phyloP scores from a whole-genome alignment of 2,888 invertebrate species.

The Petrolisthes cinctipes region DNA sequence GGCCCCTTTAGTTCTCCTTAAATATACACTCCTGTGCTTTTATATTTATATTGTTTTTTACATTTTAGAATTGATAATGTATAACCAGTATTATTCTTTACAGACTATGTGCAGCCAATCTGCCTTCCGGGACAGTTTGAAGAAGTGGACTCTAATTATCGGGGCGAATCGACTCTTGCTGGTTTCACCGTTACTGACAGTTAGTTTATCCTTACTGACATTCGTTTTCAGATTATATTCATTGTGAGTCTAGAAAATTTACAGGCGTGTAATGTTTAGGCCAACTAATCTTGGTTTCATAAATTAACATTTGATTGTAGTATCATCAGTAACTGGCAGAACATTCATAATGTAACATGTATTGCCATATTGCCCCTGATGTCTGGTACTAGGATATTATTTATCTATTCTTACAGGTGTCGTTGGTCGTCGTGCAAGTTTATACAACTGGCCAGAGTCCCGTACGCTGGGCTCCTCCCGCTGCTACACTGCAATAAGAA shows the following conservation, averaged over 20 bases:
- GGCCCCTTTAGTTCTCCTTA: neutral
- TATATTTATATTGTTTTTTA: neutral
- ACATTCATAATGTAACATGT: neutral
- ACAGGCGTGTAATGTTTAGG: too few species aligned
- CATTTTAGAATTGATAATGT: neutral
- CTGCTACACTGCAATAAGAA: slow-evolving; percentile 25
- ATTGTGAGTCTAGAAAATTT: too few species aligned
- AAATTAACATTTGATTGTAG: neutral
- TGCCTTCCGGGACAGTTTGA: slow-evolving; percentile 50
- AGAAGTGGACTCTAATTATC: neutral
- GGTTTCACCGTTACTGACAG: slow-evolving; percentile 36
- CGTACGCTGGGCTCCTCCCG: slow-evolving; percentile 15
- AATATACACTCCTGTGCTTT: too few species aligned
- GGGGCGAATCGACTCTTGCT: neutral
- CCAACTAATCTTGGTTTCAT: too few species aligned
- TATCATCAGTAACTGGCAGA: neutral
- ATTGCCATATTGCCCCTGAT: neutral
- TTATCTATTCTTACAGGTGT: slow-evolving; percentile 11
- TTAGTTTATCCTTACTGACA: slow-evolving; percentile 7
- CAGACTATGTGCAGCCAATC: slow-evolving; percentile 47
- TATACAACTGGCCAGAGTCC: slow-evolving; percentile 26
- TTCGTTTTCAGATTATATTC: neutral
- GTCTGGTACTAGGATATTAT: neutral
- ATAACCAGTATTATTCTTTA: neutral
- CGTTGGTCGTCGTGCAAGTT: slow-evolving; percentile 27